Percentiles rank a stretch among this genome's conserved stretches.
phyloP scores from a whole-genome alignment of 2,888 invertebrate genomes.

The Ornithoptera alexandrae region DNA sequence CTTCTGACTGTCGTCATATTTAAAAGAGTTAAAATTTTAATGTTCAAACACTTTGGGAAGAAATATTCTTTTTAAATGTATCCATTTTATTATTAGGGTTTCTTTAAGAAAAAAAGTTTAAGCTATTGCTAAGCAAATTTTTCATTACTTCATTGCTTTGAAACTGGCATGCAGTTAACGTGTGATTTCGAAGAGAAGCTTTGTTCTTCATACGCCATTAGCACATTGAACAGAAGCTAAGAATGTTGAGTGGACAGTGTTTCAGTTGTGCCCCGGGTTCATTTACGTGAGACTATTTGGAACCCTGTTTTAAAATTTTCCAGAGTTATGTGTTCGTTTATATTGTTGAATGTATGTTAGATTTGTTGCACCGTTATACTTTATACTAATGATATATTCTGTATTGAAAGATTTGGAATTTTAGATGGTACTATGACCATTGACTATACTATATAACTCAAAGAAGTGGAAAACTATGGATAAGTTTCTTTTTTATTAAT shows the following conservation, averaged over 20 bases:
- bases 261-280: constrained; percentile 45
- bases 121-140: no score
- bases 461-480: not conserved
- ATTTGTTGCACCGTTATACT: constrained; percentile 26
- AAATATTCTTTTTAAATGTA: no score
- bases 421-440: not conserved
- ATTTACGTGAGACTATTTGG: constrained; percentile 51
- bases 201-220: constrained; percentile 15
- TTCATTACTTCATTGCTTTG: no score
- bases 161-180: not conserved
- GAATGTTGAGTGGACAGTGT: constrained; percentile 77
- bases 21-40: no score
- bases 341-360: constrained; percentile 28
- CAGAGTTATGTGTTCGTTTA: constrained; percentile 31
- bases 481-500: not conserved
- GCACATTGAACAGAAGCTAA: constrained; percentile 50
- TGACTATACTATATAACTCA: not conserved
- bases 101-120: no score
- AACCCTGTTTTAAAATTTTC: constrained; percentile 50
- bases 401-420: not conserved
- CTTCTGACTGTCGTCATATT: not conserved
- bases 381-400: not conserved
- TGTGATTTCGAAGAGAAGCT: constrained; percentile 20
- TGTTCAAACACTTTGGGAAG: no score
- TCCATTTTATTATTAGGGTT: no score